Evolutionary conservation across 2,113 vertebrate genomes (phyloP), one percentile per base, ranked within the genome.

Genomic region (Ammodytes dubius): DNA sequence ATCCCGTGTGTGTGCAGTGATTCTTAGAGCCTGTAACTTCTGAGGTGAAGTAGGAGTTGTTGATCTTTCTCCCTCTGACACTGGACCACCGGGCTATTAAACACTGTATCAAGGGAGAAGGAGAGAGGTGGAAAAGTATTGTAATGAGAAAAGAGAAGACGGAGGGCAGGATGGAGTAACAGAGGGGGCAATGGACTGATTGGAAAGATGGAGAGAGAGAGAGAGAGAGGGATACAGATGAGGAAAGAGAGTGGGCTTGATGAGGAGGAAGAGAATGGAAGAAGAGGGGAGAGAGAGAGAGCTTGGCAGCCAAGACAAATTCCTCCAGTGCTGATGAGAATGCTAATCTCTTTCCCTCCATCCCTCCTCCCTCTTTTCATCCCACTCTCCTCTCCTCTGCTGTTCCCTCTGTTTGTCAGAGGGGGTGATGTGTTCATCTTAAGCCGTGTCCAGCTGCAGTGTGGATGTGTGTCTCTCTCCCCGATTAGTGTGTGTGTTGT

Each of bases 361-460:
- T 76, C 61, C 91, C 76, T 87, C 69, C 66, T 69, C 59, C 80
- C 72, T 69, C 46, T 74, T 87, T 84, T 87, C 82, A 83, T 77
- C 83, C 83, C 77, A 58, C 84, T 85, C 59, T 89, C 70, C 83
- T 72, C 81, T 83, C 87, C 81, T 83, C 87, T 79, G 77, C 81
- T 47, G 50, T 67, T 85, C 81, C 74, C 75, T 88, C 81, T 72
- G 84, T 91, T 84, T 78, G 84, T 93, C 89, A 79, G 82, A 79
- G 83, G 90, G 71, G 90, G 71, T 94, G 92, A 94, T 90, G 89
- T 94, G 88, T 94, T 95, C 89, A 95, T 94, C 93, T 89, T 70
- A 77, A 89, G 77, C 72, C 72, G 65, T 88, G 90, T 91, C 91
- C 92, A 92, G 90, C 88, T 90, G 86, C 82, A 87, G 81, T 70